These are phyloP conservation scores for Xanthorhoe designata DNA, from an alignment of 2,888 invertebrate species.

Conservation along the genomic window DNA sequence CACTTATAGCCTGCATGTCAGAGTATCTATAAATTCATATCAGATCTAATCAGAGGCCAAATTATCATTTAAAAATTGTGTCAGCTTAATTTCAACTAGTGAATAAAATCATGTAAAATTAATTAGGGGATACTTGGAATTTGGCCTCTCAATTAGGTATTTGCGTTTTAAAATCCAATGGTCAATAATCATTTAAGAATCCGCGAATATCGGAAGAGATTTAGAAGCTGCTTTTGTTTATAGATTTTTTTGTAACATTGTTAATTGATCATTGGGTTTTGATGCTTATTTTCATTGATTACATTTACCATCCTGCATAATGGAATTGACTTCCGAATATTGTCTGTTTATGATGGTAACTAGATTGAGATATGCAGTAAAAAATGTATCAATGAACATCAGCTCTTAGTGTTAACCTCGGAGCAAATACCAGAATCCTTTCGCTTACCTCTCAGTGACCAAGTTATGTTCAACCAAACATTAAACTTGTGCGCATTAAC, in stretches of 20 bases:
- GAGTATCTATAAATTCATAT: background rate
- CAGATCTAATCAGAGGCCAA: background rate
- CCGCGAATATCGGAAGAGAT: background rate
- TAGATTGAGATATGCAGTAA: background rate
- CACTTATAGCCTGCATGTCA: background rate
- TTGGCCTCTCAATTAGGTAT: background rate
- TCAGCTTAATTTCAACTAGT: background rate
- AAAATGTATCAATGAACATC: slow-evolving; percentile 5
- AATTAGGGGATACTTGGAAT: background rate
- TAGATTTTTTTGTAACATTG: background rate
- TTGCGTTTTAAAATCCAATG: background rate
- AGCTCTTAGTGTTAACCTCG: background rate
- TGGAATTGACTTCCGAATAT: background rate
- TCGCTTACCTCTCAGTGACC: background rate
- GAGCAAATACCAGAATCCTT: slow-evolving; percentile 6
- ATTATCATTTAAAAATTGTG: background rate
- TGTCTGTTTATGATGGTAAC: background rate
- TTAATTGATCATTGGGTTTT: background rate
- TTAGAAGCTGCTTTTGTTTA: background rate
- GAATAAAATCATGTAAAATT: background rate
- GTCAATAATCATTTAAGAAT: background rate
- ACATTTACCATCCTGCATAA: background rate
- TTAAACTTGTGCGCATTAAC: background rate
- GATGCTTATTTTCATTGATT: background rate
- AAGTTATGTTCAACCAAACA: background rate